Base-by-base conservation (phyloP, 2,113 vertebrate genomes). In the Mobula hypostoma region DNA sequence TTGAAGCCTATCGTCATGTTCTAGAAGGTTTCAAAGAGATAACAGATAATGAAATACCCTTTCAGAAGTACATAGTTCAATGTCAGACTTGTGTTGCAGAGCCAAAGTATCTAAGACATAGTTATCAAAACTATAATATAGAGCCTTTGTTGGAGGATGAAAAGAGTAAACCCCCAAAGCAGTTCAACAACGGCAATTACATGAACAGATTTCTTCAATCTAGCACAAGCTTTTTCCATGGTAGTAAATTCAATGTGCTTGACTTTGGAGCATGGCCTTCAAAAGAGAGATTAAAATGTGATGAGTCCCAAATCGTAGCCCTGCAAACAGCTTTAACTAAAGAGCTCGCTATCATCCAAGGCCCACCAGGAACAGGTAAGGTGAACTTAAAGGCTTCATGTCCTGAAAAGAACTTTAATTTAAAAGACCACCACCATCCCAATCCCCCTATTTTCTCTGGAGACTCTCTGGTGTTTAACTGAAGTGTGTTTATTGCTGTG, bases 361-460 rank as follows among this genome's bases (percentile, higher is more conserved):
- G 95, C 17, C 95, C 95, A 11, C 95, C 95, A 48, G 95, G 95
- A 94, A 95, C 95, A 95, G 95, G 95, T 96, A 94, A 94, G 48
- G 21, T 70, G 21, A 36, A 32, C 70, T 29, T 74, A 8, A 17
- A 11, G 2, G 12, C 12, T 72, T 83, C 27, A 48, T 92, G 29
- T 90, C 19, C 14, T 90, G 5, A 17, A 90, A 66, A 32, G 5
- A 63, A 63, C 15, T 85, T 58, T 19, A 21, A 56, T 56, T 85
- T 85, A 12, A 15, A n/a, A 63, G 7, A 0, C 1, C 5, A 48
- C 48, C 48, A 48, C 48, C 48, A 48, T 1, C 48, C 3, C 48
- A 48, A 48, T 48, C 83, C 83, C 17, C 63, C n/a, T 0, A 15
- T 27, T 90, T 19, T 90, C 29, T 66, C 85, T 66, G n/a, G 29